Evolutionary conservation across 92 coral and sea anemone species (phyloP).

Genomic region (Chrysogorgia sp.): DNA sequence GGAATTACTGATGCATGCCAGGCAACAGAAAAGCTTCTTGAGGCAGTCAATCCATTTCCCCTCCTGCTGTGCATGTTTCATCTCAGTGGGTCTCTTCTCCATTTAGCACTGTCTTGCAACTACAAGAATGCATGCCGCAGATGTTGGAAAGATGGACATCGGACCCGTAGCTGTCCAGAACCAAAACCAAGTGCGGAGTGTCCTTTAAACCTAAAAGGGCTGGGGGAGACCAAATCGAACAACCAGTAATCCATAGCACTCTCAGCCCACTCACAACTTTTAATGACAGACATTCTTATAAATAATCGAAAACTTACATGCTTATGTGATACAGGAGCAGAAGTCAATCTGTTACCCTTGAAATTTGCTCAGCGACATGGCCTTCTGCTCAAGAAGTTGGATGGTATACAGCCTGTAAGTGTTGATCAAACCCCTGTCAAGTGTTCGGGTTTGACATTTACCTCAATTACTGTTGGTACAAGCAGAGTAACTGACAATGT

Average conservation of each 20-base stretch:
- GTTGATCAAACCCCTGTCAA: slow-evolving; percentile 1
- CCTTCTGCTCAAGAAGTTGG: slow-evolving; percentile 29
- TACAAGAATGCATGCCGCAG: slow-evolving; percentile 42
- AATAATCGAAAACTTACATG: slow-evolving; percentile 8
- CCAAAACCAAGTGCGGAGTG: slow-evolving; percentile 15
- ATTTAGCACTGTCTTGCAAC: slow-evolving; percentile 36
- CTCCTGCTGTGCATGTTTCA: slow-evolving; percentile 36
- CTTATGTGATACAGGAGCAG: slow-evolving; percentile 37
- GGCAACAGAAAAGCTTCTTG: not conserved
- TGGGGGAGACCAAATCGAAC: slow-evolving; percentile 15
- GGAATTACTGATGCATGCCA: not conserved
- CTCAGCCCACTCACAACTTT: not conserved
- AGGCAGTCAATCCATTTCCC: no score
- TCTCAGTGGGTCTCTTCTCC: slow-evolving; percentile 25
- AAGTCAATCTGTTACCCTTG: slow-evolving; percentile 41
- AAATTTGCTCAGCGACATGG: slow-evolving; percentile 3
- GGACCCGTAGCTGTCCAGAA: slow-evolving; percentile 35
- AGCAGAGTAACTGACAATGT: no score
- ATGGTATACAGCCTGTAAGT: slow-evolving; percentile 51
- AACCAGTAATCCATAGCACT: not conserved
- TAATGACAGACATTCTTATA: not conserved
- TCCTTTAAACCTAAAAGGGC: slow-evolving; percentile 9
- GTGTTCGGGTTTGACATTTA: not conserved
- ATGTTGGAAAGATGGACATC: slow-evolving; percentile 45
- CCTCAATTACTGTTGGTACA: not conserved